phyloP scores from a whole-genome alignment of 2,113 vertebrate species.

The Leptocoma aspasia region DNA sequence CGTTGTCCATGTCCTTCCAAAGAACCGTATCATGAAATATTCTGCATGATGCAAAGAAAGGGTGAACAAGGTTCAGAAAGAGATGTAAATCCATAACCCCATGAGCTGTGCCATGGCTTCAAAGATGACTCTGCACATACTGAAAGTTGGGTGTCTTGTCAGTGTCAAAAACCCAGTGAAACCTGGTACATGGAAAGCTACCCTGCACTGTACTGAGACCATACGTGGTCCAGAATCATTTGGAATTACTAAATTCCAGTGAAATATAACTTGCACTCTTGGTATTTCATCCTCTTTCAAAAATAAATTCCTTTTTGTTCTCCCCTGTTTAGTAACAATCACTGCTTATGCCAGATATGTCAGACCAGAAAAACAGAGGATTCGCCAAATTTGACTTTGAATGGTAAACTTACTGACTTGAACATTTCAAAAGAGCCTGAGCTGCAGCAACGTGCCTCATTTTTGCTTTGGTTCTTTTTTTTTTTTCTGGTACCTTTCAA shows the following conservation, averaged over 20 bases:
- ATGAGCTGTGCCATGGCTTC: not conserved
- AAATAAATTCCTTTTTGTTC: not conserved
- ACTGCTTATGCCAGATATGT: not conserved
- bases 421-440: not conserved
- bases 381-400: not conserved
- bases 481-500: not conserved
- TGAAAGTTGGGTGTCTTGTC: not conserved
- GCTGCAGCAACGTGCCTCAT: not conserved
- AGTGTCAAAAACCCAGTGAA: not conserved
- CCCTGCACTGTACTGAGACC: not conserved
- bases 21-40: not conserved
- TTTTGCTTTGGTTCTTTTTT: not conserved
- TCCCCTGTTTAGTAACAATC: not conserved
- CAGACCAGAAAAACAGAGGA: not conserved
- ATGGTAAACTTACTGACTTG: not conserved
- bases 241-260: not conserved
- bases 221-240: not conserved
- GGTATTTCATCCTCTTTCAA: not conserved
- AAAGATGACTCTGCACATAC: not conserved
- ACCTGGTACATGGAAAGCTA: not conserved
- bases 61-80: not conserved
- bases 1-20: not conserved
- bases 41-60: not conserved
- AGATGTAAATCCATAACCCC: not conserved
- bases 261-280: not conserved